Evolutionary conservation across 2,888 invertebrate genomes (phyloP).

Genomic region (Hyles lineata): DNA sequence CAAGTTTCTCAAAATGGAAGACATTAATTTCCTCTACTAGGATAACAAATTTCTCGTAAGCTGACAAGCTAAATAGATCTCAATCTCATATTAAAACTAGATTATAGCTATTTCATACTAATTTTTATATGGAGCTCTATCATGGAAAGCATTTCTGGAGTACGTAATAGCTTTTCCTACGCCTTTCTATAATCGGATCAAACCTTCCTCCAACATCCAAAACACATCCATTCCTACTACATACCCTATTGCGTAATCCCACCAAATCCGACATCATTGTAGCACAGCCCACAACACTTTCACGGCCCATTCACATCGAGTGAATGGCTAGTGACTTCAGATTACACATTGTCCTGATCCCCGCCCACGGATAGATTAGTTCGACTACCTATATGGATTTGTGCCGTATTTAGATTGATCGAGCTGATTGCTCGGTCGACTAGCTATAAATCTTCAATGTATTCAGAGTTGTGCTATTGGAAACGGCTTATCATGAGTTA

Average conservation of each 20-base stretch:
- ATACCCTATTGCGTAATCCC: background rate
- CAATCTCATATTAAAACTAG: no score
- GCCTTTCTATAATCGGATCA: no score
- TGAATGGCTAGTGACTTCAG: conserved; percentile 33
- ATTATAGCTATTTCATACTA: no score
- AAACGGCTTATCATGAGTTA: no score
- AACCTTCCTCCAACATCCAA: background rate
- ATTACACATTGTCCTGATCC: conserved; percentile 38
- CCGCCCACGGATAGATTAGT: conserved; percentile 23
- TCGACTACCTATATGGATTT: conserved; percentile 20
- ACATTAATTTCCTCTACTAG: no score
- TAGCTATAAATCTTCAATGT: background rate
- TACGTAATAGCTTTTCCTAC: no score
- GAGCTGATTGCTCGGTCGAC: background rate
- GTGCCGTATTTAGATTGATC: conserved; percentile 25
- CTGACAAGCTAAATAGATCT: no score
- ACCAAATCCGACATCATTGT: background rate
- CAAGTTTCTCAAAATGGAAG: no score
- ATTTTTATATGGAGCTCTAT: no score
- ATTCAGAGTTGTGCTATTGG: no score
- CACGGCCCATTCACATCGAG: conserved; percentile 27
- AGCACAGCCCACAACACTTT: conserved; percentile 29
- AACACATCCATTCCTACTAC: background rate
- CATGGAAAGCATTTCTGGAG: no score
- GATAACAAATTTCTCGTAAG: no score